Percentiles rank a stretch among this genome's conserved stretches.
phyloP scores from a whole-genome alignment of 2,888 invertebrate species.

The Galeopsomyia nigrocyanea region DNA sequence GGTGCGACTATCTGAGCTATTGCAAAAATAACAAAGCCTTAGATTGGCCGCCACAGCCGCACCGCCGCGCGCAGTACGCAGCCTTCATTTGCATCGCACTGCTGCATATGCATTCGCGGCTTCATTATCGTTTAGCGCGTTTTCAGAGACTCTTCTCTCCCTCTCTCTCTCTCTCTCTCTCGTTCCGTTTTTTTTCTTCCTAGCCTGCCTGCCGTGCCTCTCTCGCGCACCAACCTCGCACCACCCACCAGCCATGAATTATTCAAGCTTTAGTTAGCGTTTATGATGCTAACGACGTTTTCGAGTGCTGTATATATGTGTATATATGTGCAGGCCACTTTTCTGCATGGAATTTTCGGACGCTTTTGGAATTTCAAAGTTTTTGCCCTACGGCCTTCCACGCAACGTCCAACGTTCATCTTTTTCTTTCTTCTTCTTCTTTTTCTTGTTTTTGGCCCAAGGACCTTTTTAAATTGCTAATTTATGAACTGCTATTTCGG shows the following conservation, averaged over 20 bases:
- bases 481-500: too few relatives aligned
- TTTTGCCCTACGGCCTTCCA: too few relatives aligned
- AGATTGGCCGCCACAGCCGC: not conserved
- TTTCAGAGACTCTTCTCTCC: not conserved
- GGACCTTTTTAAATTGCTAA: too few relatives aligned
- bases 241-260: slow-evolving; percentile 17
- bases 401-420: too few relatives aligned
- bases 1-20: too few relatives aligned
- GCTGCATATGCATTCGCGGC: slow-evolving; percentile 36
- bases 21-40: too few relatives aligned
- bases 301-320: not conserved
- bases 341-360: not conserved
- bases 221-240: not conserved
- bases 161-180: not conserved
- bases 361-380: slow-evolving; percentile 1
- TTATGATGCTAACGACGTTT: slow-evolving; percentile 28
- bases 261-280: slow-evolving; percentile 23
- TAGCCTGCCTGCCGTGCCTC: not conserved
- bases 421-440: not conserved
- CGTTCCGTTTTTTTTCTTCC: not conserved
- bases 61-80: not conserved
- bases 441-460: not conserved
- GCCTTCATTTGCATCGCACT: slow-evolving; percentile 25
- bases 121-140: slow-evolving; percentile 37
- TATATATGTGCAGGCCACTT: slow-evolving; percentile 1